These are phyloP conservation scores for Tenebrosternarchus preto DNA, from an alignment of 2,113 vertebrate genomes.

Conservation along the genomic window DNA sequence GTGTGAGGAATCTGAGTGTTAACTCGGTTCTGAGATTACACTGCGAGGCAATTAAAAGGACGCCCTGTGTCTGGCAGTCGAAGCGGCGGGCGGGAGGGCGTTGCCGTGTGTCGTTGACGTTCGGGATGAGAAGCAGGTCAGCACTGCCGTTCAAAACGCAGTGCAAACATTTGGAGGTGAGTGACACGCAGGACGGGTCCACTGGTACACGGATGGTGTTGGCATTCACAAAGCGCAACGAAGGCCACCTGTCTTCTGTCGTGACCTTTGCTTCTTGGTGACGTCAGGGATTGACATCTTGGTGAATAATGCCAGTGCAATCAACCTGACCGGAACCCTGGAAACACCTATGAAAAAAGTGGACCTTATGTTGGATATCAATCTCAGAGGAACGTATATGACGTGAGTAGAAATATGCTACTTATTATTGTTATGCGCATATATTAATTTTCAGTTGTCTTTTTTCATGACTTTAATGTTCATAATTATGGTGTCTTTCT, in stretches of 20 bases:
- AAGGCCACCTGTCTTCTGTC: neutral
- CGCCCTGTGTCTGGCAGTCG: conserved; percentile 73
- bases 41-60: too few species aligned
- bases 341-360: conserved; percentile 91
- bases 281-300: conserved; percentile 88
- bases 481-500: too few species aligned
- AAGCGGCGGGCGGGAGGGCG: conserved; percentile 88
- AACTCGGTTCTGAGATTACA: too few species aligned
- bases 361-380: conserved; percentile 94
- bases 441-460: neutral
- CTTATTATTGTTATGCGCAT: neutral
- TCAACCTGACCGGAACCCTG: conserved; percentile 90
- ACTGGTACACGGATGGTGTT: neutral
- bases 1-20: conserved; percentile 27
- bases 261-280: conserved; percentile 20
- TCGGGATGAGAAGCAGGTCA: conserved; percentile 89
- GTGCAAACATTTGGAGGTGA: conserved; percentile 91
- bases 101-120: conserved; percentile 91
- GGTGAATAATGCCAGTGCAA: conserved; percentile 98
- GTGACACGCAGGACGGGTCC: neutral
- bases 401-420: conserved; percentile 76
- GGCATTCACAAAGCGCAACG: neutral
- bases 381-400: conserved; percentile 92
- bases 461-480: too few species aligned
- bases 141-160: conserved; percentile 81